Base-by-base conservation (phyloP, 37 sponge, comb jelly and placozoan species). In the Oscarella lobularis region DNA sequence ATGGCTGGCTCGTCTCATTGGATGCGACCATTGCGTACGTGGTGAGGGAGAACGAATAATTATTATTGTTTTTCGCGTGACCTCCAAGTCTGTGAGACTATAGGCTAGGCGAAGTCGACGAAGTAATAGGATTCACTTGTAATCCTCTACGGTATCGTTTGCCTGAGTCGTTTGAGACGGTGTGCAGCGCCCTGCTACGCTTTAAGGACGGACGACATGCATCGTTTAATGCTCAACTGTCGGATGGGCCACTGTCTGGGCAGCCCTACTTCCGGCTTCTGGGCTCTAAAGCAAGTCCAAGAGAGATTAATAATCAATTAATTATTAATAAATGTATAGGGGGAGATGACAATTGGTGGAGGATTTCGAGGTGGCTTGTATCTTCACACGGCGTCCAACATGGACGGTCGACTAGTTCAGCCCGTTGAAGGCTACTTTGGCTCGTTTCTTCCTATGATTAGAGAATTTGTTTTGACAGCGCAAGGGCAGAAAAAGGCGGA, bases 261-360 rank as follows among this genome's bases (percentile, higher is more conserved):
- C 73, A 74, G 1, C 85, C 85, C 0, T 84, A 77, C 80, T 84
- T 84, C 48, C 85, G 77, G 35, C 38, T 84, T 40, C 79, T 79
- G 39, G 85, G 85, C 67, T 36, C 83, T 3, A 79, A 84, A 73
- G 85, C 79, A 32, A 27, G 60, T 27, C 20, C 9, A 9, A 48
- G 60, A 20, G 20, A 20, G 9, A 27, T 27, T 20, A 9, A 27
- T 48, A 20, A 27, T 27, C 20, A 27, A 27, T 48, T 48, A 48
- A 9, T 48, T 48, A 20, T 20, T 31, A 2, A 60, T 14, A 5
- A 60, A 41, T 74, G 20, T 77, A 40, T 60, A 85, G 85, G 85
- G 85, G 60, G 85, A 85, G 41, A 85, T 85, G 9, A 81, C 81
- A 0, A 80, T 85, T 29, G 38, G 75, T 40, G 85, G 85, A 33